These are phyloP conservation scores for Ips typographus DNA, from an alignment of 1,140 invertebrate genomes.

Conservation along the genomic window DNA sequence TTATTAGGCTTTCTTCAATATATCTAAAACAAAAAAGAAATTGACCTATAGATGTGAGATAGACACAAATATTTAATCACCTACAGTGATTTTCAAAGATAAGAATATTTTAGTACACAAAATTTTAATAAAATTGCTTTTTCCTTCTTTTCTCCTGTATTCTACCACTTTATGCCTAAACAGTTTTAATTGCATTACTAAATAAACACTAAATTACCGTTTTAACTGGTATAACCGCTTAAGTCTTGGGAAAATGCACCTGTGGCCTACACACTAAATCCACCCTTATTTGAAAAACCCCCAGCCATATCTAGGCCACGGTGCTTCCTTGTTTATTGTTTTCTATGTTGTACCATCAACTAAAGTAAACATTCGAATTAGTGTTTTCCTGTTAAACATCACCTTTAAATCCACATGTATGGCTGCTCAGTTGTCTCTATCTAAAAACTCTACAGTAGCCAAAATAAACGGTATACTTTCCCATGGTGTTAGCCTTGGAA, in stretches of 20 bases:
- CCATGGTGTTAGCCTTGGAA: too few species aligned
- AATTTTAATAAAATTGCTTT: too few species aligned
- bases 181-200: not conserved
- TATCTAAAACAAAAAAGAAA: too few species aligned
- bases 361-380: not conserved
- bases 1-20: too few species aligned
- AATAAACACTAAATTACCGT: slow-evolving; percentile 1
- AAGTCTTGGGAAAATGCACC: not conserved
- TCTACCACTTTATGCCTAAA: too few species aligned
- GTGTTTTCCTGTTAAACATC: slow-evolving; percentile 4
- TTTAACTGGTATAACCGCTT: not conserved
- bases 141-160: too few species aligned
- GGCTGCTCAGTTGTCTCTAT: too few species aligned
- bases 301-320: not conserved
- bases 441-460: not conserved
- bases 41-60: too few species aligned
- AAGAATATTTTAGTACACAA: too few species aligned
- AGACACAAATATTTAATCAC: too few species aligned
- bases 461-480: not conserved
- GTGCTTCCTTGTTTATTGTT: not conserved
- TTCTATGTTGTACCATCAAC: not conserved
- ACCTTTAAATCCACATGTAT: not conserved
- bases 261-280: not conserved
- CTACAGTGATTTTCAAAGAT: too few species aligned
- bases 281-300: not conserved